Base-by-base conservation (phyloP, 2,113 vertebrate genomes). In the Vulpes ferrilata region DNA sequence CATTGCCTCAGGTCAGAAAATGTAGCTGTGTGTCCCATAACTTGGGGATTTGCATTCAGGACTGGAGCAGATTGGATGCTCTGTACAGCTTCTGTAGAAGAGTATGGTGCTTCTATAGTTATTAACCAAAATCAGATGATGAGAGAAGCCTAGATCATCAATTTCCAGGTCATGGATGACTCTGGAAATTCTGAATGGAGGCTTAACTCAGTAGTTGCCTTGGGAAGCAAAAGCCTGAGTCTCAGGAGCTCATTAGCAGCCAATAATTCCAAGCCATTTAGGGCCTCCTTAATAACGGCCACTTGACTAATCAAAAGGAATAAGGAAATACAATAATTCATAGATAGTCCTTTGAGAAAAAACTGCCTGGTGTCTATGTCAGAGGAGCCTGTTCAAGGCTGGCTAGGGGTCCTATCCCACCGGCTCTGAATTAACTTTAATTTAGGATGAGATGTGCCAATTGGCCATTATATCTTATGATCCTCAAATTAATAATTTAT, bases 381-480 rank as follows among this genome's bases (percentile, higher is more conserved):
- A 60, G 71, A 89, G 11, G 38, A 67, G 51, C 25, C 57, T 43
- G 2, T n/a, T 51, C 22, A 59, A 73, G 65, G 5, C 32, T 88
- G 17, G 19, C 43, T 67, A 16, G 65, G n/a, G 25, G 38, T 95
- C 43, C 51, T 2, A 10, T 25, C 43, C 16, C 65, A 23, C n/a
- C 57, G n/a, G 38, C 43, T 91, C 35, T 55, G 25, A 95, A 60
- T 62, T 35, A 27, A 95, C 64, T 53, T 91, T 95, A 78, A 60
- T 55, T 91, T n/a, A 23, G 55, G 64, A n/a, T 48, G 67, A 71
- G 71, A 86, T 2, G 2, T 4, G 25, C 38, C 27, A 35, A 11
- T 67, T 76, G 59, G 20, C 79, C 67, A 16, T 48, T 74, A 51
- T 30, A 30, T 79, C 35, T 71, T 86, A 43, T 43, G 76, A 87